Evolutionary conservation across 2,113 vertebrate species (phyloP), one percentile per base, ranked within the genome.

Genomic region (Nothocercus nigrocapillus): DNA sequence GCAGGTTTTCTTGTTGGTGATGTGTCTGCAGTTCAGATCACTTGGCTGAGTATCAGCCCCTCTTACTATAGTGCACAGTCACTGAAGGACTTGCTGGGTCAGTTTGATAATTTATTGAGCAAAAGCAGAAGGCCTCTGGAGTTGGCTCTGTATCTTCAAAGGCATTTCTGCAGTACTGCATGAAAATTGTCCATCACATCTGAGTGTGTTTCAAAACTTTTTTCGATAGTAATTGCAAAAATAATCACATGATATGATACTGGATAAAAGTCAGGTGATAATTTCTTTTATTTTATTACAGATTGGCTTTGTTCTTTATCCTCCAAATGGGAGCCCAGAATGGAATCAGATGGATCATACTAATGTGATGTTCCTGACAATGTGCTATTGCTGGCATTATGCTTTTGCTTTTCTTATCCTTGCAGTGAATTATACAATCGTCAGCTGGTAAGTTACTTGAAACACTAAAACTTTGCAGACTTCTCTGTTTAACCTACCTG

Each of bases 381-480:
- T 99, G 97, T 99, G 99, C 93, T 99, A 98, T 95, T 99, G 99
- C 93, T 99, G 99, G 99, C 99, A 99, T 97, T 98, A 99, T 1
- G 98, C 98, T 47, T 97, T 98, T 70, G 95, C 97, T 83, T 93
- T 99, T 96, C 88, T 99, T 76, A 56, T 98, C 38, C 96, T 98
- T 79, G 97, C 98, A 82, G 74, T 97, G 81, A 96, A 98, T 96
- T 99, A 98, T 88, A 97, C 97, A 93, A 96, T 98, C 13, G 88
- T 99, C 92, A 98, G 83, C 94, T 99, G 99, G 99, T 99, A 97
- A 99, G 98, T 98, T 79, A 72, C 68, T 42, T 56, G 68, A 44
- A 92, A 78, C 30, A 56, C 18, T 66, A 21, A 54, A 85, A 70
- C n/a, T 61, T 63, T 36, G 40, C 59, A 82, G 42, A 93, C 8